These are phyloP conservation scores for Melinaea menophilus DNA, from an alignment of 2,888 invertebrate genomes.

Conservation along the genomic window DNA sequence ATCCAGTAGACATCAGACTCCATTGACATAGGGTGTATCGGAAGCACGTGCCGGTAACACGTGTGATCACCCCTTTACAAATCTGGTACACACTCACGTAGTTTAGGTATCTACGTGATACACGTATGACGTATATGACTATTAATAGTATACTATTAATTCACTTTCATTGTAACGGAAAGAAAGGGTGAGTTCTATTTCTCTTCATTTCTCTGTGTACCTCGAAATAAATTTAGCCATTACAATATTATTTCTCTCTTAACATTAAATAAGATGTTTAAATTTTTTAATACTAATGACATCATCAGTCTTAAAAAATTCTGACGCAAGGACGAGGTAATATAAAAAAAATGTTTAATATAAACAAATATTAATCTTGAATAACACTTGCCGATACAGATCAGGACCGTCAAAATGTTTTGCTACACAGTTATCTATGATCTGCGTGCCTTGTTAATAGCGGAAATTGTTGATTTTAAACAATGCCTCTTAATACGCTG, in stretches of 20 bases:
- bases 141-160: too few species aligned
- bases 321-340: background rate
- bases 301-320: too few species aligned
- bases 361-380: slow-evolving; percentile 1
- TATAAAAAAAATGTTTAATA: background rate
- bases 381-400: slow-evolving; percentile 37
- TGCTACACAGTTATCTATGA: slow-evolving; percentile 60
- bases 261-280: too few species aligned
- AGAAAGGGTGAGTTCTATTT: too few species aligned
- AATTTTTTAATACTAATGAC: too few species aligned
- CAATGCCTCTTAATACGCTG: slow-evolving; percentile 16
- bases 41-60: slow-evolving; percentile 37
- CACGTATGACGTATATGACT: background rate
- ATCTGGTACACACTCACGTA: slow-evolving; percentile 27
- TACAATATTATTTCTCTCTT: too few species aligned
- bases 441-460: slow-evolving; percentile 62
- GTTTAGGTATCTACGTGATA: background rate
- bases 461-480: slow-evolving; percentile 54
- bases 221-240: too few species aligned
- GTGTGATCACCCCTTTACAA: slow-evolving; percentile 39
- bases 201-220: too few species aligned
- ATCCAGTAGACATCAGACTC: slow-evolving; percentile 20
- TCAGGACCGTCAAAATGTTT: slow-evolving; percentile 65
- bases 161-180: too few species aligned
- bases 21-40: slow-evolving; percentile 32